Evolutionary conservation across 1,140 invertebrate species (phyloP), one percentile per base, ranked within the genome.

Genomic region (Stegodyphus dumicola): DNA sequence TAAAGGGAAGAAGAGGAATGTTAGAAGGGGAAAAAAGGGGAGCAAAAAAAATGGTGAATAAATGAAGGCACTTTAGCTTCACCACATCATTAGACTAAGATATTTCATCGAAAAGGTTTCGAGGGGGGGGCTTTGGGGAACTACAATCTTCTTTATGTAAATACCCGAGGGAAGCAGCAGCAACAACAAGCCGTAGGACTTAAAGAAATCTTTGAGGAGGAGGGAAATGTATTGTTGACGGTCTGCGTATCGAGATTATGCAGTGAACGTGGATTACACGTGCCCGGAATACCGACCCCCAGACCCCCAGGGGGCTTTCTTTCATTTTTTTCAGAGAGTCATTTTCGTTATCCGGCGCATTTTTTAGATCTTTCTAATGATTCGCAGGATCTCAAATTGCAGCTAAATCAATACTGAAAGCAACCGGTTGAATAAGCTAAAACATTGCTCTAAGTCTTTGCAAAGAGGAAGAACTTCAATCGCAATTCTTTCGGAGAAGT

Each of bases 111-210:
- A 85, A 85, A 85, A 85, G 60, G 74, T 65, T 85, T 77, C 49
- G 64, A 67, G 64, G 53, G 73, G 15, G 60, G 64, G 49, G 56
- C 54, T 85, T 75, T 69, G 74, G 15, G 71, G 64, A 70, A 85
- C 64, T 85, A 85, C 81, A 76, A 76, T 85, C 81, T 85, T 85
- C 81, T 76, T 85, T 85, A 85, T 85, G 81, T 85, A 85, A 85
- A 85, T 85, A 70, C 81, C 81, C 81, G 64, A 56, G 73, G 73
- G 81, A 76, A 11, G 69, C 65, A 17, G 79, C 56, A 51, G 56
- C 79, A 74, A 85, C 81, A 85, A 77, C 81, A 85, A 85, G 71
- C 81, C 81, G 48, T 4, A 53, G 73, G 81, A 85, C 81, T 85
- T 85, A 85, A 83, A 75, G 71, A 83, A 83, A 76, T 77, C 74